Base-by-base conservation (phyloP, 2,797 vertebrate genomes). In the Dermochelys coriacea region DNA sequence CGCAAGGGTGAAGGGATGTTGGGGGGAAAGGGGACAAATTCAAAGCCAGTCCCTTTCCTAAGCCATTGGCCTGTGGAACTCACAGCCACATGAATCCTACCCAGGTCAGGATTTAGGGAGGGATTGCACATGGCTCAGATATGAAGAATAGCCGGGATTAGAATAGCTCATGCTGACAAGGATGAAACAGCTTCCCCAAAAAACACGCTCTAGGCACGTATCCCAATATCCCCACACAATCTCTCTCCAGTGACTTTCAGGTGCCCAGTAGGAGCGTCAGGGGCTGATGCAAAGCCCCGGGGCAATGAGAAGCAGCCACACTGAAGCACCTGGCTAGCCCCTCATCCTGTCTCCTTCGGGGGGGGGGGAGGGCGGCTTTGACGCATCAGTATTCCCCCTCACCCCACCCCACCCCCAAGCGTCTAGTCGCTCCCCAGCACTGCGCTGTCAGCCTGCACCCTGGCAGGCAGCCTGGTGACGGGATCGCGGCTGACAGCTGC, bases 221-320 rank as follows among this genome's bases (percentile, higher is more conserved):
- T 27, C 11, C 57, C 29, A 59, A 6, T 14, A 4, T 31, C 34
- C 15, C 14, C 10, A 7, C 14, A n/a, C 4, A 8, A 45, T 34
- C 57, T 52, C 19, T 23, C 18, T 31, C 75, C 47, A 27, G 37
- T 47, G 88, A 64, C n/a, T 71, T 61, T 64, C 80, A 52, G 64
- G 79, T n/a, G 51, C 29, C 9, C 4, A 3, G 34, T 27, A 6
- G 6, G 23, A 37, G 29, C 1, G 4, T 15, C 6, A 3, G 49
- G 6, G 21, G 87, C 81, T 52, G 71, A 84, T 52, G 51, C 81
- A 45, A 57, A 8, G 18, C 74, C 18, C 74, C 27, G 14, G 49
- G 87, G 80, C 19, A 23, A 12, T 4, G 55, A 25, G 54, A 78
- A 61, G 71, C 55, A 16, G 81, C 47, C 23, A 14, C 31, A 34